Conservation (phyloP, 1,140 invertebrate genomes). For the fruit fly (Drosophila melanogaster) region DNA sequence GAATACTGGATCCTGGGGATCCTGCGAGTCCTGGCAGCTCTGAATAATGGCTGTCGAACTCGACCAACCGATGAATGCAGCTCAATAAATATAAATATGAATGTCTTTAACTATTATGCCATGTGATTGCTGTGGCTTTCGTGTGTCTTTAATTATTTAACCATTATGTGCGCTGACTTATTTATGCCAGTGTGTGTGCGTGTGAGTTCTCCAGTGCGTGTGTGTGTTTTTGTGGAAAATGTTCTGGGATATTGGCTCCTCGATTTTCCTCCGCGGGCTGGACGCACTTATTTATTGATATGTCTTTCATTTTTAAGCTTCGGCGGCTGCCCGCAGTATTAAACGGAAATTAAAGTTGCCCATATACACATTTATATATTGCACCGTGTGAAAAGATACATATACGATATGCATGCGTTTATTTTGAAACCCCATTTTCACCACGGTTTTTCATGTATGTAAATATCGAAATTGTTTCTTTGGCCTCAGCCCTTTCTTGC, state of each 20-base stretch:
- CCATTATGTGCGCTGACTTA: slow-evolving; percentile 46
- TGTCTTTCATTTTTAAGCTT: slow-evolving; percentile 67
- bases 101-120: slow-evolving; percentile 56
- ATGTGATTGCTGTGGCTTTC: slow-evolving; percentile 52
- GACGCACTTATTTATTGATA: slow-evolving; percentile 66
- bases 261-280: slow-evolving; percentile 5
- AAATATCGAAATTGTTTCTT: slow-evolving; percentile 3
- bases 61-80: slow-evolving; percentile 45
- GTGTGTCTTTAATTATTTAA: slow-evolving; percentile 61
- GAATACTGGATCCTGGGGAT: not conserved
- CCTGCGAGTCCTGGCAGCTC: slow-evolving; percentile 3
- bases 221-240: slow-evolving; percentile 2
- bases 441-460: not conserved
- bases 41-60: slow-evolving; percentile 31
- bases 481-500: not conserved
- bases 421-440: slow-evolving; percentile 43
- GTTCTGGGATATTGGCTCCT: not conserved
- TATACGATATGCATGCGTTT: slow-evolving; percentile 1
- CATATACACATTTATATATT: slow-evolving; percentile 5
- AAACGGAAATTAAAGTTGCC: slow-evolving; percentile 71
- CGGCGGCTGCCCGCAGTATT: slow-evolving; percentile 54
- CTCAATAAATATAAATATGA: slow-evolving; percentile 69
- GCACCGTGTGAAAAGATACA: slow-evolving; percentile 13
- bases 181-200: slow-evolving; percentile 15
- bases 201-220: not conserved